Evolutionary conservation across 1,140 invertebrate species (phyloP), one percentile per base, ranked within the genome.

Genomic region (Battus philenor): DNA sequence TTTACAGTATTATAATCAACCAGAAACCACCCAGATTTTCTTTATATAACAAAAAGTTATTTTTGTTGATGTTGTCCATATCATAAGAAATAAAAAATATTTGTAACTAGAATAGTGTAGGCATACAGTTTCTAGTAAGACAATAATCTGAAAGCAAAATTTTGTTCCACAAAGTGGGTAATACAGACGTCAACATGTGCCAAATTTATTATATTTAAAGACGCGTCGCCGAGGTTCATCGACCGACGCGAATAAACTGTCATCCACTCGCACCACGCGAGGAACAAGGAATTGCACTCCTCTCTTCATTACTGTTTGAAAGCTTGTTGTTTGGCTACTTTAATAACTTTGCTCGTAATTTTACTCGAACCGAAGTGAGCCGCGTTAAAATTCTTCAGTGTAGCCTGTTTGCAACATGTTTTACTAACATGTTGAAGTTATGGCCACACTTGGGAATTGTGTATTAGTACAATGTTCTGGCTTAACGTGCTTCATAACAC

Each of bases 281-380:
- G 53, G 53, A 68, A 78, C 74, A 78, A 70, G 74, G 66, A 75
- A 78, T 56, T 58, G 69, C 74, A 78, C 74, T 75, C 64, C 47
- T 48, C 47, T 48, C 44, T 68, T 75, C 68, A 75, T 73, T 75
- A 78, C 47, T 59, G 48, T 71, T 73, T 73, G 67, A 71, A 60
- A 70, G 68, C 60, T 62, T 70, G 63, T 71, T 67, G 59, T 67
- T 64, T 52, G 49, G 55, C 52, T 51, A 58, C 50, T 64, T 52
- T 57, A 50, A 51, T 44, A 39, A 51, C 49, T 34, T 50, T 5
- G 52, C 16, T 54, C 43, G 34, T 54, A 60, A 60, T 41, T 57
- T 57, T 29, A 43, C 52, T 50, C 31, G 22, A 34, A 45, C 27
- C 44, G 39, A 46, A 54, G 53, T 56, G 50, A 64, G 55, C 47